Evolutionary conservation across 1,140 invertebrate genomes (phyloP), one percentile per base, ranked within the genome.

Genomic region (Leptinotarsa texana): DNA sequence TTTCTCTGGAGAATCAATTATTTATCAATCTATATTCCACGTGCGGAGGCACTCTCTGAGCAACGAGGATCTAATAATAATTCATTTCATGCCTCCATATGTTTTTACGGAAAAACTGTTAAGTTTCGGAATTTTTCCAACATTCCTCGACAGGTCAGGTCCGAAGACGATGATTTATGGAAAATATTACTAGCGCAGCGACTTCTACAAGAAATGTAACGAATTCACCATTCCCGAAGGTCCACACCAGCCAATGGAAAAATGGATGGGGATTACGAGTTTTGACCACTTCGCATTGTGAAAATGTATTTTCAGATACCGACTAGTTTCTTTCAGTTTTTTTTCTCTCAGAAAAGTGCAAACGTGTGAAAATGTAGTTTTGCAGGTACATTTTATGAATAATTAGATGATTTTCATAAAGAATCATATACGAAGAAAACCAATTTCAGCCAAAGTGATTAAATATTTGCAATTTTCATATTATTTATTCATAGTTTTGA

Each of bases 141-240:
- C 51, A 70, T 76, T 69, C 73, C 68, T 69, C 78, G 79, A 78
- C 81, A 79, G 79, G 81, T 81, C 81, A 80, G 80, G 79, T 82
- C 79, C 81, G 75, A 78, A 77, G 51, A 73, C 78, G 78, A 82
- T 83, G 82, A 83, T 83, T 83, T 83, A 83, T 83, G 81, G 78
- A 78, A 81, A 81, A 80, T 81, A 80, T 81, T 81, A 80, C 80
- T 69, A 6, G 49, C 68, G 67, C 57, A 67, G 47, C 62, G 68
- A 48, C 65, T 74, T 21, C 67, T 73, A 74, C 74, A 80, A 78
- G 76, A 78, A 78, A 77, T 78, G 75, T 77, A 80, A 77, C 79
- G 73, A 80, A 80, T 80, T 75, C 76, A 76, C 61, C 66, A 73
- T 48, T 77, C 79, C 77, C 79, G 18, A 69, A 67, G 74, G 77